Evolutionary conservation across 2,797 vertebrate species (phyloP), one percentile per base, ranked within the genome.

Genomic region (Agapornis canus): DNA sequence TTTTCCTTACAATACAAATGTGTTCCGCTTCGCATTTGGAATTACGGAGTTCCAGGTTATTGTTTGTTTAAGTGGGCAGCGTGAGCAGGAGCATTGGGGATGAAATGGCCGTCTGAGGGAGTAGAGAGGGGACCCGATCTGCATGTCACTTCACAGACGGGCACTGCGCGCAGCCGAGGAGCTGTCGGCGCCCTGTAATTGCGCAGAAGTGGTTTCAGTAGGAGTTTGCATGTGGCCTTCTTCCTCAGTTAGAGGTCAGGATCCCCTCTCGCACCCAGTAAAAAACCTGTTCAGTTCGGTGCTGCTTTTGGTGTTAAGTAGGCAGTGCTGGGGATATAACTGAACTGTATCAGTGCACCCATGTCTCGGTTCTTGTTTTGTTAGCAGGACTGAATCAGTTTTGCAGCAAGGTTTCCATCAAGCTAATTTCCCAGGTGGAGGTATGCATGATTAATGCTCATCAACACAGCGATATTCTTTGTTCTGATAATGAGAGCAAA

Each of bases 371-470:
- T 97, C 97, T 97, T 97, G 97, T 97, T 98, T 97, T 95, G 90
- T 97, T 98, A 97, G 94, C 96, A 97, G 96, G 96, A 94, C 95
- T 98, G 97, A 97, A 96, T 97, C 97, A 97, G 95, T 97, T 97
- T 97, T 97, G 96, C 95, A 97, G 91, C 94, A 96, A 97, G 97
- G 97, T 96, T 97, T 97, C 96, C 96, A 86, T 96, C 97, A 96
- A 97, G 95, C 96, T 95, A 94, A 90, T 96, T 97, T 98, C 92
- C 96, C 97, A 97, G 97, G 97, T 97, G 97, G 97, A 97, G 97
- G 96, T 98, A 96, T 96, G 97, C 96, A 95, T 96, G 95, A 97
- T 97, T 97, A 97, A 97, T 97, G 96, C 94, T 97, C 96, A 96
- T 97, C 97, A 86, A 95, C 97, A 96, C 90, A 96, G 96, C 95